These are phyloP conservation scores for Temnothorax rugatulus DNA, from an alignment of 2,888 invertebrate genomes.

Conservation along the genomic window DNA sequence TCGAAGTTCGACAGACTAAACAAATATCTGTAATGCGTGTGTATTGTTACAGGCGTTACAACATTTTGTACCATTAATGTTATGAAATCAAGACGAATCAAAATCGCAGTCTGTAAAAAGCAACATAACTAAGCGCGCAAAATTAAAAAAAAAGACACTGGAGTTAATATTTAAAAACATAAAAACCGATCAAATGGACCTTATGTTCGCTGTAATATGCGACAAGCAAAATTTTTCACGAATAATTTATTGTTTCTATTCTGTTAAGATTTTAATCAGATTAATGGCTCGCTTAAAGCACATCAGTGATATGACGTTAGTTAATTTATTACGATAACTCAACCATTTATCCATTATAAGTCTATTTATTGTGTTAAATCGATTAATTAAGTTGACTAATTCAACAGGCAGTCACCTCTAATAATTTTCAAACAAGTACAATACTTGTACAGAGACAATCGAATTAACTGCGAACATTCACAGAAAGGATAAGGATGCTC, in stretches of 20 bases:
- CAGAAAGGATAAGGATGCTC: neutral
- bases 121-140: neutral
- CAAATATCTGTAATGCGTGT: neutral
- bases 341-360: conserved; percentile 10
- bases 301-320: neutral
- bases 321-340: conserved; percentile 23
- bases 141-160: neutral
- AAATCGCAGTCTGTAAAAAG: neutral
- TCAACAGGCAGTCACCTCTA: conserved; percentile 2
- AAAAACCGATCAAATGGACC: neutral
- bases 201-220: neutral
- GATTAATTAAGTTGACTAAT: conserved; percentile 5
- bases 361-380: neutral
- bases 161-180: neutral
- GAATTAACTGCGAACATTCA: conserved; percentile 8
- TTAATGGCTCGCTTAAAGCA: neutral
- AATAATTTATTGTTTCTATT: neutral
- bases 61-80: neutral
- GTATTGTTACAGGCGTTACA: too few species aligned
- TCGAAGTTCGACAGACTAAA: neutral
- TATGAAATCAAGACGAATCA: neutral
- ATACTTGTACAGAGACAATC: neutral
- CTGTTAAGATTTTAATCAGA: neutral
- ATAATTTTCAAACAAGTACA: conserved; percentile 39
- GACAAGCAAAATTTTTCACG: neutral